Percentiles rank a stretch among this genome's conserved stretches.
phyloP scores from a whole-genome alignment of 30 jellyfish, hydroid and myxozoan species.

The Rhopilema esculentum region DNA sequence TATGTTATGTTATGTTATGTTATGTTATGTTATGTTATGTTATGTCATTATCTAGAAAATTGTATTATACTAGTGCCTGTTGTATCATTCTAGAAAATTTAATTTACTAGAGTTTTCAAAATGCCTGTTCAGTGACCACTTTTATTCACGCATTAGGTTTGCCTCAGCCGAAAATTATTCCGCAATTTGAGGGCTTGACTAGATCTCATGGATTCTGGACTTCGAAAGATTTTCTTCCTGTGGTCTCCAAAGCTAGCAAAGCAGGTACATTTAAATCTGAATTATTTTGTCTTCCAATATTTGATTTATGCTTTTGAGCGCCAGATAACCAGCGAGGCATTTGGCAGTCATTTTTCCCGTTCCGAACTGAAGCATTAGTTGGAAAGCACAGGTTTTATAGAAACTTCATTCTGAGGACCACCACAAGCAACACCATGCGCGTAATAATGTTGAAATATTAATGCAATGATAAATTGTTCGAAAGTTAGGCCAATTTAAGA shows the following conservation, averaged over 20 bases:
- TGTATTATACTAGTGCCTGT: too few species aligned
- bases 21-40: neutral
- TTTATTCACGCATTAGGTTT: slow-evolving; percentile 52
- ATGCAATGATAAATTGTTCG: too few species aligned
- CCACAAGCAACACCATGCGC: too few species aligned
- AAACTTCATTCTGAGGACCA: too few species aligned
- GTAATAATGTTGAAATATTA: too few species aligned
- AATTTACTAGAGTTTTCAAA: too few species aligned
- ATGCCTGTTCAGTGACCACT: too few species aligned
- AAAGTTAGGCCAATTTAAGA: too few species aligned
- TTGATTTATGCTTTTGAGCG: neutral
- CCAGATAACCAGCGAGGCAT: neutral
- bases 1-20: neutral
- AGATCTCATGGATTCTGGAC: slow-evolving; percentile 84
- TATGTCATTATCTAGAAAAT: neutral
- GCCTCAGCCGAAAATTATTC: slow-evolving; percentile 92
- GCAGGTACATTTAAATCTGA: slow-evolving; percentile 62
- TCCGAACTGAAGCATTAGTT: too few species aligned
- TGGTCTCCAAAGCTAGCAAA: slow-evolving; percentile 93
- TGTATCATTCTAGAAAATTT: too few species aligned
- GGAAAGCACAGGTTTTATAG: too few species aligned
- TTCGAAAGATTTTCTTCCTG: slow-evolving; percentile 89
- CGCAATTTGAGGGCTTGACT: slow-evolving; percentile 87
- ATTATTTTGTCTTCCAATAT: neutral
- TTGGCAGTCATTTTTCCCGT: too few species aligned